Base-by-base conservation (phyloP, 2,113 vertebrate species). In the Nycticryphes semicollaris region DNA sequence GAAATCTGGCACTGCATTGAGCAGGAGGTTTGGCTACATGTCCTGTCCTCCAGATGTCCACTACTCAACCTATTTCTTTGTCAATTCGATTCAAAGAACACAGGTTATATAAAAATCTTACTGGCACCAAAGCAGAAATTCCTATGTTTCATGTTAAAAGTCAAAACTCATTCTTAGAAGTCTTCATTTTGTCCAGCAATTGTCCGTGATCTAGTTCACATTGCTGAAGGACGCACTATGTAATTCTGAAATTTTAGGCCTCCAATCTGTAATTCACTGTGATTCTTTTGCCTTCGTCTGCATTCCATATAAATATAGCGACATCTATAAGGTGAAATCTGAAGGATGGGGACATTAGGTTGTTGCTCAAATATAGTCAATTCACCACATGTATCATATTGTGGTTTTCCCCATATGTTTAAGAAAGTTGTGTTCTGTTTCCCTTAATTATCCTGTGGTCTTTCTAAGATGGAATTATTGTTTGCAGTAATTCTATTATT, bases 401-500 rank as follows among this genome's bases (percentile, higher is more conserved):
- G 39, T 89, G 66, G 70, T 74, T 94, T 85, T 45, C 50, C n/a
- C 15, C 28, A 23, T 86, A 53, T 66, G 37, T 92, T 83, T 69
- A 69, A 66, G 67, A 86, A 95, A 86, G 63, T 76, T 73, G 10
- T 86, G 17, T 73, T 94, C 76, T 62, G 25, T 82, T 94, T 76
- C 64, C 33, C 35, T 67, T 87, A 60, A 94, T 90, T 92, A 78
- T 77, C 12, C 33, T 68, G 53, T 57, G 48, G 64, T 82, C 79
- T 74, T 92, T 86, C 41, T 84, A 63, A 78, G 30, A 84, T 22
- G 20, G 54, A 86, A 62, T 88, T 66, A 67, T 72, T 84, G 53
- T 90, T 53, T 73, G 19, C 67, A 80, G 37, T 80, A 94, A 57
- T 93, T 93, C 72, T 94, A 41, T 86, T 88, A 45, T 25, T 93